A percentile compares a stretch with the other conserved stretches of the same genome.
phyloP scores from a whole-genome alignment of 2,797 vertebrate species.

The Molothrus ater region DNA sequence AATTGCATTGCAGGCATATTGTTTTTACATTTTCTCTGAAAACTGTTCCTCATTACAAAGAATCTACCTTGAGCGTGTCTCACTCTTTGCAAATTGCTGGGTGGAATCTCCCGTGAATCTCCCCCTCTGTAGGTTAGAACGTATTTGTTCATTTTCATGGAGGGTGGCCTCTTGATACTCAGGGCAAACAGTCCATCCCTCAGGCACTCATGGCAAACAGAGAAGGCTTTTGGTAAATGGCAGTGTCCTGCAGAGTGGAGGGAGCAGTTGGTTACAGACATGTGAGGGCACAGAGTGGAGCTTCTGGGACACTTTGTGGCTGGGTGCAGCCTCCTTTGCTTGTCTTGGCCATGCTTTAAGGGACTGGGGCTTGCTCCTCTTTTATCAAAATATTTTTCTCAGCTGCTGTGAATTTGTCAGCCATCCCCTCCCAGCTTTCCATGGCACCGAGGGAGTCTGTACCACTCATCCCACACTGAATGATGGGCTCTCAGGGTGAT shows the following conservation, averaged over 20 bases:
- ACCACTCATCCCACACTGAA: neutral
- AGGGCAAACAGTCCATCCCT: conserved; percentile 74
- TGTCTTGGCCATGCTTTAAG: neutral
- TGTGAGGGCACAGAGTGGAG: conserved; percentile 47
- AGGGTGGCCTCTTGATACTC: conserved; percentile 74
- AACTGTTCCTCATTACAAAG: neutral
- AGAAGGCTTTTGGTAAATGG: conserved; percentile 74
- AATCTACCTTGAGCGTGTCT: conserved; percentile 44
- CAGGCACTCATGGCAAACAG: conserved; percentile 73
- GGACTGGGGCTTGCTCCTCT: neutral
- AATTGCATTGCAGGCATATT: neutral
- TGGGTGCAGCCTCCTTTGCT: neutral
- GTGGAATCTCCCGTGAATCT: conserved; percentile 61
- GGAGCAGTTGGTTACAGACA: conserved; percentile 60
- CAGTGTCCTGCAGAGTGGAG: conserved; percentile 62
- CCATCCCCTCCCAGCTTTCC: neutral
- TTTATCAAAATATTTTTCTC: neutral
- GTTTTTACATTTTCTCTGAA: conserved; percentile 30
- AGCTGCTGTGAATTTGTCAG: neutral
- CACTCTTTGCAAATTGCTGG: conserved; percentile 36
- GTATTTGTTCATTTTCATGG: conserved; percentile 79
- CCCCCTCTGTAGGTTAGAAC: conserved; percentile 60
- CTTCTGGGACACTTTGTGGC: neutral
- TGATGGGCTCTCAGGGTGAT: neutral
- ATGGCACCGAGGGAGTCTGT: accelerated